Percentiles rank a stretch among this genome's conserved stretches.
phyloP scores from a whole-genome alignment of 2,797 vertebrate genomes.

The Thalassophryne amazonica region DNA sequence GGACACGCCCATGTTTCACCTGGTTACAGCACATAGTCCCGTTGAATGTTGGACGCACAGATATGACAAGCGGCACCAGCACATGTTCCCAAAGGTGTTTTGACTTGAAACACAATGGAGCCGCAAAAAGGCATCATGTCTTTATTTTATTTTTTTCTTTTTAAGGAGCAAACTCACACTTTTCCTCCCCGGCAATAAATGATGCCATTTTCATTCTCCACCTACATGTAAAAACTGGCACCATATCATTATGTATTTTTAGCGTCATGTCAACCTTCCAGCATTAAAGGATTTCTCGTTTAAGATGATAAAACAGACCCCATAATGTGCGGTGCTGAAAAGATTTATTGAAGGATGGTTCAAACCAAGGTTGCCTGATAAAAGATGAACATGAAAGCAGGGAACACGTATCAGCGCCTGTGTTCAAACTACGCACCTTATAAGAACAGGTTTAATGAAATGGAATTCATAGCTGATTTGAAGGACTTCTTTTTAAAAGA shows the following conservation, averaged over 20 bases:
- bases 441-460: neutral
- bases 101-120: neutral
- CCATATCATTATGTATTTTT: too few species aligned
- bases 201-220: neutral
- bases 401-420: neutral
- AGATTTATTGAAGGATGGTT: slow-evolving; percentile 1
- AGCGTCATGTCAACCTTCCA: neutral
- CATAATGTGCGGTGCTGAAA: neutral
- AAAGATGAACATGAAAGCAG: neutral
- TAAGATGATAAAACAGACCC: neutral
- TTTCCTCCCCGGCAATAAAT: slow-evolving; percentile 1
- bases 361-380: neutral
- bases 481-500: too few species aligned
- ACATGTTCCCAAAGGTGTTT: too few species aligned
- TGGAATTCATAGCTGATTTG: neutral
- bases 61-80: too few species aligned
- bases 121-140: neutral
- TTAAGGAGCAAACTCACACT: neutral
- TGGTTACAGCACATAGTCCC: too few species aligned
- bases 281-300: neutral
- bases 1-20: too few species aligned
- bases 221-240: neutral
- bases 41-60: too few species aligned
- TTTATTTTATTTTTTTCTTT: neutral
- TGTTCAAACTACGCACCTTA: too few species aligned